Evolutionary conservation across 2,113 vertebrate species (phyloP), one percentile per base, ranked within the genome.

Genomic region (Istiophorus platypterus): DNA sequence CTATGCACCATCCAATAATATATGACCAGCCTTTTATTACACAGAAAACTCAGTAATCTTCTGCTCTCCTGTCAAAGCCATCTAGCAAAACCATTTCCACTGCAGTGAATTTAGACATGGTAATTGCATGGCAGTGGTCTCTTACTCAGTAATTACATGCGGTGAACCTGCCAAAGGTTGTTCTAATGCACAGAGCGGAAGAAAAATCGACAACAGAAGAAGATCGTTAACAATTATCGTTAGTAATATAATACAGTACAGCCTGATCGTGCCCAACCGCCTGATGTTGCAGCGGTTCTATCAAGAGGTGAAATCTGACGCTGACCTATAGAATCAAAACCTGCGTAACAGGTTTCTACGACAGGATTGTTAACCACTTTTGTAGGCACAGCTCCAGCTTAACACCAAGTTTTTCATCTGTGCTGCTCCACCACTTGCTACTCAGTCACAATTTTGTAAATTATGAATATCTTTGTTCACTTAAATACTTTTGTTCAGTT

Each of bases 251-350:
- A 37, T 18, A 47, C 45, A 18, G 18, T 47, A 42, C 41, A 42
- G 41, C 41, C 24, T 42, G 26, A 10, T 24, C 27, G 58, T 24
- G 34, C 42, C 13, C n/a, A 14, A 68, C 49, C 45, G 31, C 68
- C 18, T 41, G 17, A 10, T 29, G 17, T 24, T 72, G 49, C 11
- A 5, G 8, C 27, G 24, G 12, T 52, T 26, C 39, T 24, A 0
- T 61, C 42, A 56, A 15, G 1, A 1, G 24, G 49, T 17, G 34
- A 62, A 29, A 72, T 24, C 22, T 29, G 57, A 39, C 47, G 6
- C 39, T 59, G 67, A 77, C 65, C 64, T 52, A 45, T 42, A 24
- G 6, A 49, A 61, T 37, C 5, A 51, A 69, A 69, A 59, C 3
- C 74, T 57, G 8, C 5, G n/a, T 20, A 2, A 2, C 2, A n/a